A percentile compares a stretch with the other conserved stretches of the same genome.
Evolutionary conservation across 2,797 vertebrate species (phyloP).

Genomic region (Hipposideros larvatus): DNA sequence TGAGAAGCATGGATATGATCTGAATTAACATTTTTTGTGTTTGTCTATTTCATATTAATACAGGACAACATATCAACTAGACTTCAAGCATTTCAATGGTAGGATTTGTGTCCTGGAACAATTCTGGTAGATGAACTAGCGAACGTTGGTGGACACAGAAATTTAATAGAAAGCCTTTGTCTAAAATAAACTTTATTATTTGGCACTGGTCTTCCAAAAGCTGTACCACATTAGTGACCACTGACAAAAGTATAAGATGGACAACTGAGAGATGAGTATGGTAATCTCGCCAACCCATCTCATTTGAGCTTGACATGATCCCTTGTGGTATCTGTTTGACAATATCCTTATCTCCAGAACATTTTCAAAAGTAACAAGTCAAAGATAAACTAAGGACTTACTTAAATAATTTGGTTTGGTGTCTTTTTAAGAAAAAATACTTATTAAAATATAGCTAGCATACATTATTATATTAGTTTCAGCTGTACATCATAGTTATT

Average conservation of each 20-base stretch:
- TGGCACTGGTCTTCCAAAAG: background rate
- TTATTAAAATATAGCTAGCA: no score
- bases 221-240: background rate
- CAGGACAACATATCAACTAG: background rate
- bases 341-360: background rate
- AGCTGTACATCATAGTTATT: no score
- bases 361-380: background rate
- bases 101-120: background rate
- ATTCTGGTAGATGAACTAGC: background rate
- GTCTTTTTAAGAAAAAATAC: no score
- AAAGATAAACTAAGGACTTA: background rate
- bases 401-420: background rate
- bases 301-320: background rate
- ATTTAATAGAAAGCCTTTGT: background rate
- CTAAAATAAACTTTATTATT: background rate
- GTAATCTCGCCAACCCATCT: accelerated
- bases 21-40: background rate
- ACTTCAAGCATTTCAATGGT: background rate
- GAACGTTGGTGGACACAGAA: background rate
- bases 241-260: background rate
- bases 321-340: background rate
- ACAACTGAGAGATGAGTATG: background rate
- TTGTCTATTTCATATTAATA: background rate
- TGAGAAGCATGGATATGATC: background rate
- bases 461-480: no score